Conservation (phyloP, 2,113 vertebrate genomes). For the Sinocyclocheilus maitianheensis region DNA sequence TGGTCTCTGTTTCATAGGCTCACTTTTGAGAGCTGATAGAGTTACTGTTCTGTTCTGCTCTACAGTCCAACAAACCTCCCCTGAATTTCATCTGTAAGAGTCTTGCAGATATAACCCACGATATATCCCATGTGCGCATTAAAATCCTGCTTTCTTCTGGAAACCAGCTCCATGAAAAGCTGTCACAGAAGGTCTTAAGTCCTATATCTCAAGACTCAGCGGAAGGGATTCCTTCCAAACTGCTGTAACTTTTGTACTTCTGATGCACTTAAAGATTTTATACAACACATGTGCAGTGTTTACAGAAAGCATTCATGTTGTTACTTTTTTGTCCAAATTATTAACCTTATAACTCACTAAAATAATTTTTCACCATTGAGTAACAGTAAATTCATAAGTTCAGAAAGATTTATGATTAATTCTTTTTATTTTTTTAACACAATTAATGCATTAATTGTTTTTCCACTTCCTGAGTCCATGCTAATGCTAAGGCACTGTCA, state of each 20-base stretch:
- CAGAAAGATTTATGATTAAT: not conserved
- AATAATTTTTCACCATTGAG: not conserved
- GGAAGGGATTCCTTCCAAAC: not conserved
- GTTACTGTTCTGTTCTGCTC: conserved; percentile 28
- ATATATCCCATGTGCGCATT: conserved; percentile 46
- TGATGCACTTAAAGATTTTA: not conserved
- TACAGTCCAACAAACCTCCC: conserved; percentile 36
- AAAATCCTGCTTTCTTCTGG: conserved; percentile 47
- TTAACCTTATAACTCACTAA: not conserved
- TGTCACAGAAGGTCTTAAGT: conserved; percentile 19
- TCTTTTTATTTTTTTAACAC: not conserved
- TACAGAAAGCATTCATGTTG: not conserved
- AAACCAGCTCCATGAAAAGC: conserved; percentile 22
- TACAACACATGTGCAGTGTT: not conserved
- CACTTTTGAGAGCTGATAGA: conserved; percentile 38
- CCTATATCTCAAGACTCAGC: not conserved
- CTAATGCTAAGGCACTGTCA: not conserved
- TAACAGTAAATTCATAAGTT: not conserved
- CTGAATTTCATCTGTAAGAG: conserved; percentile 44
- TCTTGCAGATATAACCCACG: conserved; percentile 35
- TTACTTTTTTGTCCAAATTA: not conserved
- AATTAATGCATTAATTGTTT: not conserved
- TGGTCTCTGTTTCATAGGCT: conserved; percentile 39
- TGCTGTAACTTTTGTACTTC: not conserved
- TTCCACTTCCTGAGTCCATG: not conserved